Conservation (phyloP, 2,113 vertebrate species). For the Hyperopisus bebe region DNA sequence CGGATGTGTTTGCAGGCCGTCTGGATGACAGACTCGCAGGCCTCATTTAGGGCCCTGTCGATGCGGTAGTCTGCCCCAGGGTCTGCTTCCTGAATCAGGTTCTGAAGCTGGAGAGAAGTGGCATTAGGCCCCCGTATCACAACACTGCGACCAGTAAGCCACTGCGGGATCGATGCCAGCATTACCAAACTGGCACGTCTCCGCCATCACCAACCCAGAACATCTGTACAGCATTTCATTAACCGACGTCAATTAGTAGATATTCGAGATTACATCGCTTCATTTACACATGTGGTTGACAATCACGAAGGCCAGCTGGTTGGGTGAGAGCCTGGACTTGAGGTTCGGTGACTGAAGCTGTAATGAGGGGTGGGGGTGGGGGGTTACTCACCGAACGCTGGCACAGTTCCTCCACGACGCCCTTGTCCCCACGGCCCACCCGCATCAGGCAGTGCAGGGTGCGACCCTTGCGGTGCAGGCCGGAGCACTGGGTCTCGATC, state of each 20-base stretch:
- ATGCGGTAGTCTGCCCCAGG: slow-evolving; percentile 92
- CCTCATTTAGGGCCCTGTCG: slow-evolving; percentile 89
- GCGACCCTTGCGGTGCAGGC: slow-evolving; percentile 87
- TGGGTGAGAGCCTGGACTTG: background rate
- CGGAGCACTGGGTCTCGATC: slow-evolving; percentile 88
- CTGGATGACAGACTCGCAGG: slow-evolving; percentile 94
- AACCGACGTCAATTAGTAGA: background rate
- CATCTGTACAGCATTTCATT: background rate
- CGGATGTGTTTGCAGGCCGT: slow-evolving; percentile 96
- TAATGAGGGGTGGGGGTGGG: too few relatives aligned
- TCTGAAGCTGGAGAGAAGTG: slow-evolving; percentile 72
- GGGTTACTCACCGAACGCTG: slow-evolving; percentile 78
- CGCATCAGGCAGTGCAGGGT: slow-evolving; percentile 96
- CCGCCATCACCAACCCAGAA: background rate
- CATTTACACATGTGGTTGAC: background rate
- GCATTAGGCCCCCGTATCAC: background rate
- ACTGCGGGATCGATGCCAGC: background rate
- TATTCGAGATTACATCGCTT: background rate
- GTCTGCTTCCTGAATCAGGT: slow-evolving; percentile 86
- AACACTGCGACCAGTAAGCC: background rate
- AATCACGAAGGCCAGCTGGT: background rate
- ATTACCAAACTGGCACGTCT: background rate
- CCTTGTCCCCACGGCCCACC: slow-evolving; percentile 75
- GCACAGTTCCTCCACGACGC: slow-evolving; percentile 70
- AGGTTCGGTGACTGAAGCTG: background rate